Base-by-base conservation (phyloP, 2,888 invertebrate species). In the Lypha dubia region DNA sequence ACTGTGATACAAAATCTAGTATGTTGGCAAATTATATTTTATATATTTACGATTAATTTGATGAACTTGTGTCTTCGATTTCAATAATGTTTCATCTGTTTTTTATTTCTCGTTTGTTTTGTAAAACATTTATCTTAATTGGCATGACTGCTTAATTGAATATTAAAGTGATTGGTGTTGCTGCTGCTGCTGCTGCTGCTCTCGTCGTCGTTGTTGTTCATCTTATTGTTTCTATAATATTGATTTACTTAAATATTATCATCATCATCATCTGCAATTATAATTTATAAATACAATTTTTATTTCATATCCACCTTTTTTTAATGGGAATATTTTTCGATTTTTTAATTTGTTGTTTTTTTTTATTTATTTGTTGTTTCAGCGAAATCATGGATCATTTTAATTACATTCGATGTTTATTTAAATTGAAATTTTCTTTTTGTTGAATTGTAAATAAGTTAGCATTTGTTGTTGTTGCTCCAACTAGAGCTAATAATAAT, bases 401-500 rank as follows among this genome's bases (percentile, higher is more conserved):
- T 63, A 56, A 79, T 75, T 56, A 49, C 70, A 79, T 28, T 58
- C 49, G 49, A 68, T 70, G 75, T 82, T 82, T 82, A 70, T 82
- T 82, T 76, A 76, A 74, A 80, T 74, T 41, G 35, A 80, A 74
- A 80, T 76, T 70, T 68, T 68, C 46, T 28, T 65, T 63, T 81
- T 70, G 71, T 75, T 81, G 70, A 63, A 49, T 65, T 76, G 63
- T 82, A 82, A 76, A 82, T 82, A 82, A 71, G 58, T 49, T 63
- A 68, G 70, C 60, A 58, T 73, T 73, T 15, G 35, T 56, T 56
- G 13, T 11, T 44, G 13, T 41, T 8, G 2, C 60, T 3, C 53
- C 24, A 62, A 28, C 15, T 63, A 46, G 13, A 75, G 60, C 53
- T 81, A 62, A 81, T 75, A 75, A 62, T 81, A 62, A 81, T 75